Evolutionary conservation across 2,797 vertebrate genomes (phyloP), one percentile per base, ranked within the genome.

Genomic region (Protonibea diacanthus): DNA sequence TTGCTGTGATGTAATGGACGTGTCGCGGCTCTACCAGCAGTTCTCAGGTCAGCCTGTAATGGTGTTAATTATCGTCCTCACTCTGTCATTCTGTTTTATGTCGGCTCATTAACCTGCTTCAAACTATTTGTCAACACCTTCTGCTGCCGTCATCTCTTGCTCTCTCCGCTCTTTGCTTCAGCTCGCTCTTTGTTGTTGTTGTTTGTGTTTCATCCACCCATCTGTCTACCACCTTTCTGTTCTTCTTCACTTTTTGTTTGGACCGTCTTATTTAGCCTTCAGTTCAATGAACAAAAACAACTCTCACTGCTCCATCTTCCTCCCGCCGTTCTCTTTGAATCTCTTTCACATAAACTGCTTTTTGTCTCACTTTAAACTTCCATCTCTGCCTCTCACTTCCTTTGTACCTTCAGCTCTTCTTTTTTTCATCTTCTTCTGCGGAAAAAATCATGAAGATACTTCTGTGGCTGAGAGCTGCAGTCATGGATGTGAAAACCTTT

Each of bases 41-140:
- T 47, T 76, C 81, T 84, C 72, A 78, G 78, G 76, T 83, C 80
- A 76, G 63, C 51, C 58, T 62, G 69, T 47, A 57, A 21, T 49
- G 0, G 38, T 70, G 85, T 61, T 86, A 76, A 67, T 78, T 78
- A 81, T 11, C 58, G 2, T 55, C 70, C 66, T 81, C 67, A 5
- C 83, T 88, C 77, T 63, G 57, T 58, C 59, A 76, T 81, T 83
- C 80, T 76, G 82, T 89, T 86, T 90, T 0, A 89, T 83, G 76
- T 86, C 17, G n/a, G 70, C 81, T 88, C 82, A 86, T 86, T 82
- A 84, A 84, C 84, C 81, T 81, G 84, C 84, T 85, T 80, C 77
- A 76, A 21, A 62, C 82, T 27, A 61, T 71, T 80, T 68, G 65
- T 71, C 56, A 3, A 44, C 69, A 68, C 52, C 78, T 49, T 61